Base-by-base conservation (phyloP, 2,113 vertebrate genomes). In the Microtus richardsoni region DNA sequence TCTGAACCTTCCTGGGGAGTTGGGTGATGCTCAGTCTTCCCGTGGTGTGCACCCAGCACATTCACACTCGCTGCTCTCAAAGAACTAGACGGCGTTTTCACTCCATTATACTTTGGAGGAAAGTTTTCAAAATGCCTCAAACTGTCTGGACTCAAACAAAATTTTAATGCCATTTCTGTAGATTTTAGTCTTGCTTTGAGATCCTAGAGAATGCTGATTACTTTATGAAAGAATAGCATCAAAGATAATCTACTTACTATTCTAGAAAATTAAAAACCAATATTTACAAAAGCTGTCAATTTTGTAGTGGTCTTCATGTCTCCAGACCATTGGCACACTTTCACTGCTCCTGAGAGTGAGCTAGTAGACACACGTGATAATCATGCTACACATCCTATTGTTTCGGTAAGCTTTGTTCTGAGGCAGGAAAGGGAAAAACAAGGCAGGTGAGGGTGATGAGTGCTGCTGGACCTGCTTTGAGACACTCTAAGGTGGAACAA, bases 1-100 rank as follows among this genome's bases (percentile, higher is more conserved):
- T 28, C 36, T 26, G 70, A 88, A 54, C 78, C 82, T 58, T 89
- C 90, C 83, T 44, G 28, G 73, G 95, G 71, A 82, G 60, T 82
- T 0, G 21, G 30, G 39, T 14, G 3, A 3, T 1, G 44, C 1
- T 17, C 84, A 13, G 5, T 52, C 52, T 71, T 84, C 30, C 64
- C 58, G 66, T 17, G 47, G 80, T 21, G 30, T 4, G 21, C 0
- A 26, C 33, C 39, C 33, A 28, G 30, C 11, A 6, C 58, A 58
- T 58, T 58, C 58, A 3, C 21, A 47, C 39, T 58, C n/a, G 17
- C 52, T 47, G 41, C n/a, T 58, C 21, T 44, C 28, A 85, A 17
- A 85, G 54, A 62, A 49, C 19, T 11, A 1, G 47, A 24, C 0
- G 7, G 9, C 5, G 9, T 52, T 70, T 62, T 41, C 36, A 44